Evolutionary conservation across 2,797 vertebrate genomes (phyloP).

Genomic region (Pipistrellus nathusii): DNA sequence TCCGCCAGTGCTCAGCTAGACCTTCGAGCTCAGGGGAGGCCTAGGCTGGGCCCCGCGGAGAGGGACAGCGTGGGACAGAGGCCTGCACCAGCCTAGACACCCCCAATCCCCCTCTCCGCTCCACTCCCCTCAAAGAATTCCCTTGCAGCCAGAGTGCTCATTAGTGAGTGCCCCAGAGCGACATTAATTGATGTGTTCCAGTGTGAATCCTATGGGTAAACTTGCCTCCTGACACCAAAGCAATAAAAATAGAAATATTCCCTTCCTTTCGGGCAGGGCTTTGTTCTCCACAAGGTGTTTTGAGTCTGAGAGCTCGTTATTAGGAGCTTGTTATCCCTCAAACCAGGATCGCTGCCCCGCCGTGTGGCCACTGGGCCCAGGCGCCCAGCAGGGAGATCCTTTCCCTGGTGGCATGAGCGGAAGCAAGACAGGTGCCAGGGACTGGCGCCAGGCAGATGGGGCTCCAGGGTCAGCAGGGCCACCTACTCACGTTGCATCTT

Average conservation of each 20-base stretch:
- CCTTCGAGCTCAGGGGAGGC: neutral
- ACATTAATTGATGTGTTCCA: neutral
- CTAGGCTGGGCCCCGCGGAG: neutral
- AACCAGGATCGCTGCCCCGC: rapidly evolving
- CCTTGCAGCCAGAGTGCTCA: neutral
- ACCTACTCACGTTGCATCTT: neutral
- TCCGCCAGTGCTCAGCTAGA: constrained; percentile 16
- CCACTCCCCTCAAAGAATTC: neutral
- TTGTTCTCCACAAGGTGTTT: neutral
- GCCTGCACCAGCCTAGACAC: neutral
- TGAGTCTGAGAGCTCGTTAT: neutral
- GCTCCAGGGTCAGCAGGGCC: neutral
- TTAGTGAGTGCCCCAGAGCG: neutral
- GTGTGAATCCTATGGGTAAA: neutral
- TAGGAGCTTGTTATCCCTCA: neutral
- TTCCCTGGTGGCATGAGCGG: neutral
- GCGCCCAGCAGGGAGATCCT: no score
- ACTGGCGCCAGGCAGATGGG: neutral
- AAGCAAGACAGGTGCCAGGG: neutral
- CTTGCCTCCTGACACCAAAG: neutral
- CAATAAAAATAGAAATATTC: constrained; percentile 32
- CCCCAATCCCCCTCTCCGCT: neutral
- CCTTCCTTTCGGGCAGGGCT: neutral
- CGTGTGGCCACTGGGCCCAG: rapidly evolving
- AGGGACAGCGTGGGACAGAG: rapidly evolving